Percentiles rank a stretch among this genome's conserved stretches.
phyloP scores from a whole-genome alignment of 2,797 vertebrate species.

The Lateolabrax maculatus region DNA sequence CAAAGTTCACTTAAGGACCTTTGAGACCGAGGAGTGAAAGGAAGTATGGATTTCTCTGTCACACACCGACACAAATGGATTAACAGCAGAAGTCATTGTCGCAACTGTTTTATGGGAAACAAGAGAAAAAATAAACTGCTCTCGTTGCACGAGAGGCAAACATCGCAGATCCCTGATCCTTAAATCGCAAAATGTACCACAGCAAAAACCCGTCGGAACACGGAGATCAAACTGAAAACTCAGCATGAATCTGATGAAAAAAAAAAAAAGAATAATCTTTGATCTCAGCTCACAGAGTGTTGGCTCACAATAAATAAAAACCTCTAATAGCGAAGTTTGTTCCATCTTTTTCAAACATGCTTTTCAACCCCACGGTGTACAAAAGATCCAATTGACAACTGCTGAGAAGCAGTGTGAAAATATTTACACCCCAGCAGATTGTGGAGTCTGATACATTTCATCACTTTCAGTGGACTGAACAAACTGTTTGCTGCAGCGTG shows the following conservation, averaged over 20 bases:
- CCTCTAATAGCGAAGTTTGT: slow-evolving; percentile 1
- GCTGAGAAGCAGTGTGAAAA: slow-evolving; percentile 46
- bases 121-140: background rate
- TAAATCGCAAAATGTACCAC: background rate
- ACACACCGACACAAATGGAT: background rate
- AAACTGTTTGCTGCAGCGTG: slow-evolving; percentile 46
- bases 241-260: too few relatives aligned
- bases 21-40: slow-evolving; percentile 55
- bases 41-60: slow-evolving; percentile 1
- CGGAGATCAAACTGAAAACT: slow-evolving; percentile 18
- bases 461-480: slow-evolving; percentile 30
- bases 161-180: background rate
- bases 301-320: slow-evolving; percentile 25
- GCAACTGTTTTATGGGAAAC: background rate
- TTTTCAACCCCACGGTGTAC: slow-evolving; percentile 8
- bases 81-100: background rate
- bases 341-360: slow-evolving; percentile 26
- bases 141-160: background rate
- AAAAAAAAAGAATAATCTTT: too few relatives aligned
- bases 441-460: slow-evolving; percentile 63
- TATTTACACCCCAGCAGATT: slow-evolving; percentile 67
- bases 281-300: slow-evolving; percentile 8
- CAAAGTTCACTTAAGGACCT: slow-evolving; percentile 74
- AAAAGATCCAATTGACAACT: slow-evolving; percentile 36
- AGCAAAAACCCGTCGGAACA: background rate